A percentile compares a stretch with the other conserved stretches of the same genome.
These are phyloP conservation scores for Stegana nigrithorax DNA, from an alignment of 2,888 invertebrate species.

Conservation along the genomic window DNA sequence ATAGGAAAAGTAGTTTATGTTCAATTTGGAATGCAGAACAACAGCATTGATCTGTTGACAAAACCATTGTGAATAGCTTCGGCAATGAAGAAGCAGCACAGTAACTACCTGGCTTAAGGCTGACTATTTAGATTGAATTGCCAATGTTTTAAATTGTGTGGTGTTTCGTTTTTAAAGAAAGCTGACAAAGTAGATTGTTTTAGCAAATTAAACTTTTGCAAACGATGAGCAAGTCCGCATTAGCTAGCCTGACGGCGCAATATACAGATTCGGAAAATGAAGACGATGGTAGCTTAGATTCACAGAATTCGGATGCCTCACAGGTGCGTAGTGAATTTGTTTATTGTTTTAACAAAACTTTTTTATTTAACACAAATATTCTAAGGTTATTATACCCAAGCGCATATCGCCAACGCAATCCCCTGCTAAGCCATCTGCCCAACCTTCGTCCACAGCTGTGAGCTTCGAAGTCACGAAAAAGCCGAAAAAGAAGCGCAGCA, in stretches of 20 bases:
- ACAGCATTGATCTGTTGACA: not conserved
- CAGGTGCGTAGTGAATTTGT: conserved; percentile 49
- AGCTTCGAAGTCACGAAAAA: conserved; percentile 15
- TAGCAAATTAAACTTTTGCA: too few relatives aligned
- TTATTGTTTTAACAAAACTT: not conserved
- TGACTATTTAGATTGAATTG: too few relatives aligned
- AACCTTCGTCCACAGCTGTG: not conserved
- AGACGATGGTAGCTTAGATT: conserved; percentile 70
- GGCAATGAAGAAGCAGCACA: too few relatives aligned
- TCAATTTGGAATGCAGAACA: not conserved
- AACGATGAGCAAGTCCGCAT: conserved; percentile 70
- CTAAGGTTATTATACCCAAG: conserved; percentile 62
- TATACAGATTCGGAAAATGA: conserved; percentile 94
- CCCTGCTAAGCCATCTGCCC: conserved; percentile 33
- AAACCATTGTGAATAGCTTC: not conserved
- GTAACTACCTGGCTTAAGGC: too few relatives aligned
- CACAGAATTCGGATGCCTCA: conserved; percentile 68
- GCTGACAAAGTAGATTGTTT: too few relatives aligned
- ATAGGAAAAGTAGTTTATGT: not conserved
- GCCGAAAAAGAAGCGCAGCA: conserved; percentile 43
- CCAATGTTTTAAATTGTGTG: too few relatives aligned
- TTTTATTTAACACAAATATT: not conserved
- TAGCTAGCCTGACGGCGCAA: conserved; percentile 87
- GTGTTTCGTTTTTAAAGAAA: too few relatives aligned
- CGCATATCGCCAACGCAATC: conserved; percentile 42